A percentile compares a stretch with the other conserved stretches of the same genome.
phyloP scores from a whole-genome alignment of 2,797 vertebrate genomes.

The Sebastes diaconus region DNA sequence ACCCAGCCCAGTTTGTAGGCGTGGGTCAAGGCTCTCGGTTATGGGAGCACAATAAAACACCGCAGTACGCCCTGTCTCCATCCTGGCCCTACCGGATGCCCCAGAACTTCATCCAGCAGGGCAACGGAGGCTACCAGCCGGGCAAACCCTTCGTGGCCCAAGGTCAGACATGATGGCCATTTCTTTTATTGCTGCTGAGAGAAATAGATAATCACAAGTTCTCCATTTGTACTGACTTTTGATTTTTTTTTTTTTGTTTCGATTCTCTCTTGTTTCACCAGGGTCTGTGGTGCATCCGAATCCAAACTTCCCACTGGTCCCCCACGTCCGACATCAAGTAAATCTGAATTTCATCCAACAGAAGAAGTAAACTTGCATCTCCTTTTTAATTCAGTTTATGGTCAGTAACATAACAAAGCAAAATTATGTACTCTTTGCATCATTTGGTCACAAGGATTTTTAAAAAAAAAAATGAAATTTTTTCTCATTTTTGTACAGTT shows the following conservation, averaged over 20 bases:
- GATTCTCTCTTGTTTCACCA: conserved; percentile 62
- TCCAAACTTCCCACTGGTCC: conserved; percentile 91
- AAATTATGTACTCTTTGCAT: conserved; percentile 78
- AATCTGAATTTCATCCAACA: conserved; percentile 96
- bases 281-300: conserved; percentile 91
- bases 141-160: conserved; percentile 91
- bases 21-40: conserved; percentile 86
- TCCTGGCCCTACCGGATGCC: conserved; percentile 96
- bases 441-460: conserved; percentile 90
- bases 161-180: conserved; percentile 77
- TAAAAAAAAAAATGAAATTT: conserved; percentile 77
- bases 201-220: rapidly evolving
- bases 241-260: not conserved
- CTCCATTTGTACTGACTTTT: not conserved
- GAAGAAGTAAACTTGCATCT: conserved; percentile 90
- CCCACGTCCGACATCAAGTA: conserved; percentile 90
- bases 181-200: not conserved
- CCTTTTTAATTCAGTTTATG: conserved; percentile 59
- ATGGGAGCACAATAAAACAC: conserved; percentile 90
- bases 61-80: conserved; percentile 88
- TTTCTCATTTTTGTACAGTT: conserved; percentile 99
- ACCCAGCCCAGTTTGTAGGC: conserved; percentile 88
- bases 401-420: conserved; percentile 65
- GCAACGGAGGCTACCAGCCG: conserved; percentile 88
- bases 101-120: conserved; percentile 94